Evolutionary conservation across 2,113 vertebrate genomes (phyloP).

Genomic region (Halcyon senegalensis): DNA sequence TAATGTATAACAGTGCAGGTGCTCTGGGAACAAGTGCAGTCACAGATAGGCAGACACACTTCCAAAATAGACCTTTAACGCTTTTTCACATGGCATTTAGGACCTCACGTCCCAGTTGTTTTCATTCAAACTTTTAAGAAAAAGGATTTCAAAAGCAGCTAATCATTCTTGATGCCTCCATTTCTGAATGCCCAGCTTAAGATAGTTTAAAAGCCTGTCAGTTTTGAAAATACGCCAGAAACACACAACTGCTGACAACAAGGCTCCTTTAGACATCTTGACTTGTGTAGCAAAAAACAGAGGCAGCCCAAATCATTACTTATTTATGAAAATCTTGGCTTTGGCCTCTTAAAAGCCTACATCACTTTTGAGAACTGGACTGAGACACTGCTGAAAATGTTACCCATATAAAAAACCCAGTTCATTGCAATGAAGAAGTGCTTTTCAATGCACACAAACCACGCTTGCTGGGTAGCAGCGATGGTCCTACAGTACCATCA

Average conservation of each 20-base stretch:
- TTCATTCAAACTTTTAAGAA: conserved; percentile 22
- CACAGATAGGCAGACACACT: not conserved
- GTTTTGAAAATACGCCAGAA: conserved; percentile 52
- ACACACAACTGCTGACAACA: conserved; percentile 24
- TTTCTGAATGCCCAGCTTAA: conserved; percentile 23
- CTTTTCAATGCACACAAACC: not conserved
- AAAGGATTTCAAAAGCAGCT: conserved; percentile 15
- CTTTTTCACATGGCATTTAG: not conserved
- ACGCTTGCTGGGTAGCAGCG: fast-evolving
- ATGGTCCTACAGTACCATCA: not conserved
- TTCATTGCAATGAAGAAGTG: not conserved
- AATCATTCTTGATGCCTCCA: conserved; percentile 7
- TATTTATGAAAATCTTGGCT: conserved; percentile 60
- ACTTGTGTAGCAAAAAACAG: conserved; percentile 47
- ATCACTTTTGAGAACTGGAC: conserved; percentile 59
- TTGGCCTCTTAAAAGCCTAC: conserved; percentile 57
- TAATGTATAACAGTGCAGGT: not conserved
- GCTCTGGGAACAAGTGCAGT: not conserved
- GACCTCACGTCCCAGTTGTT: not conserved
- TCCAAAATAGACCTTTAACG: conserved; percentile 22
- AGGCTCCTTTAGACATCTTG: conserved; percentile 11
- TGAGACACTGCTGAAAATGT: not conserved
- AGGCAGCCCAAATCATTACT: conserved; percentile 53
- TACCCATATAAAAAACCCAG: conserved; percentile 18
- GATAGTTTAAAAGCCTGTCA: conserved; percentile 52